These are phyloP conservation scores for Ormyrus thymus DNA, from an alignment of 2,888 invertebrate species.

Conservation along the genomic window DNA sequence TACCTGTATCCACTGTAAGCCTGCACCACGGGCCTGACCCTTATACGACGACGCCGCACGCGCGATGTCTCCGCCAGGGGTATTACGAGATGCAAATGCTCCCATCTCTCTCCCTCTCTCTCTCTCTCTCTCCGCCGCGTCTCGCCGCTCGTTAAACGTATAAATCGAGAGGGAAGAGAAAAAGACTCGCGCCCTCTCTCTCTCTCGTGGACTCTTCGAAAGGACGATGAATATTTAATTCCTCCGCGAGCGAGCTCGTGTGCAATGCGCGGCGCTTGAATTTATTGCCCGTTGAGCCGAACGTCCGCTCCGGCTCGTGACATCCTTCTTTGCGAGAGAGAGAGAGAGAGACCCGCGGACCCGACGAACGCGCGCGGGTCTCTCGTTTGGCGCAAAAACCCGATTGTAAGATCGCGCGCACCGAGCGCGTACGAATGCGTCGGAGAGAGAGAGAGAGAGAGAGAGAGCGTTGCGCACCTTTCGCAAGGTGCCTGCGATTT, in stretches of 20 bases:
- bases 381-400: no score
- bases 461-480: no score
- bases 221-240: slow-evolving; percentile 57
- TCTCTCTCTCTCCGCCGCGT: not conserved
- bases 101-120: not conserved
- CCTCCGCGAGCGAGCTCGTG: slow-evolving; percentile 21
- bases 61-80: slow-evolving; percentile 17
- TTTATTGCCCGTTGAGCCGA: slow-evolving; percentile 25
- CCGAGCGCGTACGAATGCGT: no score
- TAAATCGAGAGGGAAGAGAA: slow-evolving; percentile 25
- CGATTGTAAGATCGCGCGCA: no score
- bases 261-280: slow-evolving; percentile 12
- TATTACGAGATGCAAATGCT: slow-evolving; percentile 43
- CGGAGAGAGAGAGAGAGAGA: no score
- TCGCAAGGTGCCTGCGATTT: slow-evolving; percentile 28
- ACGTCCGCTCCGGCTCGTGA: slow-evolving; percentile 2
- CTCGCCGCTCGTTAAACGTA: slow-evolving; percentile 44
- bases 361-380: no score
- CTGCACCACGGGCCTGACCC: slow-evolving; percentile 20
- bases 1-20: not conserved
- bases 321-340: not conserved
- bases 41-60: not conserved
- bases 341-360: no score
- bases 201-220: not conserved
- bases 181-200: not conserved